Base-by-base conservation (phyloP, 2,888 invertebrate genomes). In the Chymomyza amoena region DNA sequence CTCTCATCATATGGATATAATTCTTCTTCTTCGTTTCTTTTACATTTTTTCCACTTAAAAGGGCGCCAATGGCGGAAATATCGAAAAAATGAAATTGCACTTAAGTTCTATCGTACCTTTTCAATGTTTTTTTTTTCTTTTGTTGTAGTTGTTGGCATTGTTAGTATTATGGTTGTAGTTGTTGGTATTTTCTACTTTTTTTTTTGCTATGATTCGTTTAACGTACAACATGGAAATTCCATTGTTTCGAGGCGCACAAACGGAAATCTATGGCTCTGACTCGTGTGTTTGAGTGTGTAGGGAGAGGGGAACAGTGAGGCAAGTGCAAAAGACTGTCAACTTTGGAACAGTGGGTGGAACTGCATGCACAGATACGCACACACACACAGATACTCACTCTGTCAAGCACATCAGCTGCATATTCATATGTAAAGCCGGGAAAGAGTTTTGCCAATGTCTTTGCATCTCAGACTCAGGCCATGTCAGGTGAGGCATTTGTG, bases 211-310 rank as follows among this genome's bases (percentile, higher is more conserved):
- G 28, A 57, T 36, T 61, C 75, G 68, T 72, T 82, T 84, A 65
- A 80, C 79, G 86, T 86, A 80, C 80, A 80, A 85, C 87, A 85
- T 87, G 84, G 80, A 85, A 85, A 84, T 87, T 77, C 84, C 87
- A 87, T 85, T 85, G 87, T 85, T 85, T 83, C 69, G 59, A 62
- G 75, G 73, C 66, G 74, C 76, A 76, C 72, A 81, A 86, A 84
- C 80, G 84, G 76, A 81, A 87, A 80, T 87, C 86, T 86, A 83
- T 86, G 84, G 78, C 79, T 79, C 81, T 86, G 84, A 79, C 81
- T 81, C 81, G 67, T 81, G 77, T 66, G 71, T 64, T 65, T 64
- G 51, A 32, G 32, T 1, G 32, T 16, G 54, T 4, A 16, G 54
- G 54, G 18, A 18, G 2, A 2, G 54, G 54, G 54, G 0, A 54